Base-by-base conservation (phyloP, 2,888 invertebrate genomes). In the Mesochorus sp. region DNA sequence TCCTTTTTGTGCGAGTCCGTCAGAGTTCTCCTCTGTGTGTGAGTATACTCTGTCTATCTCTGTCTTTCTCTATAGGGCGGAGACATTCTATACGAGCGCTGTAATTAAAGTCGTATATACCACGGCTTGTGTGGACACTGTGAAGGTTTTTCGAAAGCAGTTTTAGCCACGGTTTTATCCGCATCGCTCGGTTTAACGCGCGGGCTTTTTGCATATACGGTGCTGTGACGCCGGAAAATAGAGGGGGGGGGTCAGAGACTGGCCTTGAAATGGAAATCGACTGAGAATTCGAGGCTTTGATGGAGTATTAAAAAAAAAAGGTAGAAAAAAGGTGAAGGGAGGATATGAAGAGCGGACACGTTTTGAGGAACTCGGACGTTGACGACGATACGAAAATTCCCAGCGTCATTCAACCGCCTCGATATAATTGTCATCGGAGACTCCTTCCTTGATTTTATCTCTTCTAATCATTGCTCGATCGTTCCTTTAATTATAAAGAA, bases 241-340 rank as follows among this genome's bases (percentile, higher is more conserved):
- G 49, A 19, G 3, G 49, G 28, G 51, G 37, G 64, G 39, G 62
- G 51, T 34, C 42, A 12, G 59, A n/a, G n/a, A 66, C 17, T 8
- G 28, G 64, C 79, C 79, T 75, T 79, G 71, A 79, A 79, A 79
- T 79, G 79, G 59, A 79, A 75, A 79, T 79, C 59, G 59, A 21
- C 26, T 10, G 47, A 61, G 53, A 42, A 78, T 74, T 57, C 67
- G 59, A 24, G 59, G 61, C 75, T 79, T 79, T 79, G 74, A 79
- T 42, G 78, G 17, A 37, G 53, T 14, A 14, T 24, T 12, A 66
- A 61, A 61, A 47, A 61, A 53, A 39, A 62, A 37, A 39, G n/a
- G n/a, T n/a, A n/a, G n/a, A 12, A 59, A 53, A 26, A 53, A 34
- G 14, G 3, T 10, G 8, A 14, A n/a, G n/a, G n/a, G n/a, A n/a